These are phyloP conservation scores for Lordiphosa fenestrarum DNA, from an alignment of 2,888 invertebrate genomes.

Conservation along the genomic window DNA sequence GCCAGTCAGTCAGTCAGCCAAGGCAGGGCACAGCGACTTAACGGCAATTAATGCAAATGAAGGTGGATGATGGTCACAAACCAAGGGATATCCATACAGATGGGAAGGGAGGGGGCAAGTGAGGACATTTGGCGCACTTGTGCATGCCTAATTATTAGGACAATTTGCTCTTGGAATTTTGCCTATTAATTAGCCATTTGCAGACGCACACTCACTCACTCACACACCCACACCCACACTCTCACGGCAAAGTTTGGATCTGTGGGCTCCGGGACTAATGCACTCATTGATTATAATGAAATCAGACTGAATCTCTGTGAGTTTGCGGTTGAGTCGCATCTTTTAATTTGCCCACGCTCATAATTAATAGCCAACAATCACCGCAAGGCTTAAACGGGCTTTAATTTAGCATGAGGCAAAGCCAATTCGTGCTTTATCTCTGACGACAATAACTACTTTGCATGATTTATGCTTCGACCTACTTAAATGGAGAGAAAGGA, in stretches of 20 bases:
- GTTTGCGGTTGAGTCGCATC: conserved; percentile 22
- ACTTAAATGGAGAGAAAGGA: too few species aligned
- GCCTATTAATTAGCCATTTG: conserved; percentile 71
- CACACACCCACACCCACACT: conserved; percentile 24
- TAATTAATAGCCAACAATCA: conserved; percentile 56
- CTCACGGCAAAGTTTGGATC: conserved; percentile 47
- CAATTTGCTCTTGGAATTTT: conserved; percentile 69
- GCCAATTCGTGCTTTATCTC: background rate
- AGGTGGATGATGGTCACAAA: conserved; percentile 46
- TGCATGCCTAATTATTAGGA: conserved; percentile 72
- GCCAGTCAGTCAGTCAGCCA: conserved; percentile 18
- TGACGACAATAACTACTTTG: too few species aligned
- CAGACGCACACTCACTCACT: conserved; percentile 34
- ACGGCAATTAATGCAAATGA: conserved; percentile 73
- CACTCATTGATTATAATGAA: conserved; percentile 72
- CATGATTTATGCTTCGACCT: too few species aligned
- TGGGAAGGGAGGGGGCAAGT: conserved; percentile 1
- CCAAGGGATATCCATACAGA: conserved; percentile 10
- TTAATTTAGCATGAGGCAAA: background rate
- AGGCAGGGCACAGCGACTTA: conserved; percentile 52
- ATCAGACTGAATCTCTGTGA: conserved; percentile 46
- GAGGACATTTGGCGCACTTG: conserved; percentile 56
- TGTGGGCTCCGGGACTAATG: conserved; percentile 57
- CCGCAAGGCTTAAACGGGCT: conserved; percentile 44
- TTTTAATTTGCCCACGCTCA: conserved; percentile 61